Evolutionary conservation across 2,113 vertebrate species (phyloP), one percentile per base, ranked within the genome.

Genomic region (Phaetusa simplex): DNA sequence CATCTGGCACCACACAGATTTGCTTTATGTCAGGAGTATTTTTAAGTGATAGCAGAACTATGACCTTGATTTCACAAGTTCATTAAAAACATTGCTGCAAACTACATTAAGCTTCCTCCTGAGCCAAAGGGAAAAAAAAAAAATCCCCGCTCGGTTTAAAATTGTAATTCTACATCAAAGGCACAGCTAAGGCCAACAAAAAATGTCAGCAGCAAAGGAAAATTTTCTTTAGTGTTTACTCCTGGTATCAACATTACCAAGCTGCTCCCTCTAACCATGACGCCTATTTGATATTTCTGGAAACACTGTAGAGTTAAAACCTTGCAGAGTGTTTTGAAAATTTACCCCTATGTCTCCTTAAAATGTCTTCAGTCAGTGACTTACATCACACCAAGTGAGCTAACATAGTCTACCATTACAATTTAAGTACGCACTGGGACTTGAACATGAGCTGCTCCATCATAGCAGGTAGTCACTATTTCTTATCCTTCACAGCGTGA

Each of bases 61-160:
- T 58, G 91, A 96, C 95, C 96, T 96, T 93, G 66, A 94, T 88
- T 96, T 91, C 88, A 94, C 72, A 92, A 89, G 88, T 95, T 93
- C 78, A 76, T 96, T 88, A 76, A 86, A 95, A 95, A 81, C 74
- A 66, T 56, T 56, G 40, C 88, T 91, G 78, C 0, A 0, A 91
- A 87, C 83, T 77, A 58, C 42, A 70, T 77, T 66, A 91, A 58
- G 56, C 62, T 89, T 87, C 47, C 36, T 94, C 71, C 72, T 24
- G 65, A 94, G 71, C 34, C 50, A 56, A 76, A 81, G 11, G 65
- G 18, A 17, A 43, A 49, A 49, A 49, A 66, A 64, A 50, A 79
- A 89, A 84, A 87, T 53, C 16, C 14, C 30, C 12, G 6, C 38
- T 79, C 0, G 0, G 17, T 93, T 93, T 91, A 69, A 85, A 85